phyloP scores from a whole-genome alignment of 2,113 vertebrate species.

The Vulpes vulpes region DNA sequence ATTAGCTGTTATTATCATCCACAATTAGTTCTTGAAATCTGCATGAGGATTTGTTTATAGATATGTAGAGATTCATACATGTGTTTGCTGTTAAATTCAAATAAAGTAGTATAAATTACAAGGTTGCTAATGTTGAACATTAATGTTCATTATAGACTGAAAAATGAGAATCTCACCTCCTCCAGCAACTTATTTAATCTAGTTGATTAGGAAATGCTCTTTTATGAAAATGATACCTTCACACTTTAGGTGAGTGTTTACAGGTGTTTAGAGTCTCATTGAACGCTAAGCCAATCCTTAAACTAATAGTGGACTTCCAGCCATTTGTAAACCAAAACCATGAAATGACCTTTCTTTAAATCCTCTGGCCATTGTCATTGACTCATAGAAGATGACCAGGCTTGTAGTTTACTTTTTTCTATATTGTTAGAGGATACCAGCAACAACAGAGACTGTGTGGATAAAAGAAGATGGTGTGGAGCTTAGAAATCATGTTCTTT shows the following conservation, averaged over 20 bases:
- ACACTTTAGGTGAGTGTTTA: not conserved
- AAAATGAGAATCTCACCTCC: constrained; percentile 60
- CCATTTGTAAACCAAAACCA: not conserved
- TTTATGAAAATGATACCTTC: constrained; percentile 29
- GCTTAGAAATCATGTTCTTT: not conserved
- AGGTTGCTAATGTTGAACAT: constrained; percentile 56
- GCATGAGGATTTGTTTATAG: constrained; percentile 41
- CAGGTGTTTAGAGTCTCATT: not conserved
- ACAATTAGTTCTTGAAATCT: constrained; percentile 62
- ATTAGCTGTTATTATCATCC: constrained; percentile 35
- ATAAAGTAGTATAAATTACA: constrained; percentile 61
- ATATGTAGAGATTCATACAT: constrained; percentile 32
- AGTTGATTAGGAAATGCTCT: constrained; percentile 54
- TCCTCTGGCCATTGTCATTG: not conserved
- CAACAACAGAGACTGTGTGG: not conserved
- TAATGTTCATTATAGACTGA: constrained; percentile 73
- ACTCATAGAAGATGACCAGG: not conserved
- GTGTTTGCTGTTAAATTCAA: constrained; percentile 58
- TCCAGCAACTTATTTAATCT: constrained; percentile 56
- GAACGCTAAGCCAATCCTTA: not conserved
- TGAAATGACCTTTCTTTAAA: not conserved
- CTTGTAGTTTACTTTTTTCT: not conserved
- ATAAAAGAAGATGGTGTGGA: not conserved
- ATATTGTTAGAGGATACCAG: not conserved
- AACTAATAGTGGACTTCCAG: not conserved